Percentiles rank a stretch among this genome's conserved stretches.
Conservation (phyloP, 2,888 invertebrate genomes). For the Colletes collaris region DNA sequence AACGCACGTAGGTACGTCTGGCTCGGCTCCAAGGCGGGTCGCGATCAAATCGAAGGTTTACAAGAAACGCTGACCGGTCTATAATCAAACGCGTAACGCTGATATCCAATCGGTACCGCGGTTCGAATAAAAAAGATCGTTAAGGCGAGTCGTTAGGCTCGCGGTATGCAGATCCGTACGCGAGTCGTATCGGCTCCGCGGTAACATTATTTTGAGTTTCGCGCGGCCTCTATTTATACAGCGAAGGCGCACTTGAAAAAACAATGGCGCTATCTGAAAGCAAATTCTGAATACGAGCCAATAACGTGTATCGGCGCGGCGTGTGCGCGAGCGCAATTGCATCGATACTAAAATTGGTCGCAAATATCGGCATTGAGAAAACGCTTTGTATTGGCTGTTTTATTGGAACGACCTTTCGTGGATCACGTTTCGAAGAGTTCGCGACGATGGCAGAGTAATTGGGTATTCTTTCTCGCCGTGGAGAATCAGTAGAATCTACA, state of each 20-base stretch:
- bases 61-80: constrained; percentile 37
- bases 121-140: constrained; percentile 31
- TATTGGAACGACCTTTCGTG: constrained; percentile 7
- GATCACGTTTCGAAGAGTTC: not conserved
- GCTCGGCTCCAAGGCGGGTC: constrained; percentile 57
- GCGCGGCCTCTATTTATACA: constrained; percentile 58
- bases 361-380: constrained; percentile 27
- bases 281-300: constrained; percentile 60
- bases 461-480: not conserved
- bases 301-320: constrained; percentile 46
- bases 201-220: constrained; percentile 2
- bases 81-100: constrained; percentile 48
- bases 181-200: constrained; percentile 7
- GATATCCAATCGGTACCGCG: constrained; percentile 39
- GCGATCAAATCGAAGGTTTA: constrained; percentile 57
- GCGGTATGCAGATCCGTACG: constrained; percentile 35
- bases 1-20: constrained; percentile 51
- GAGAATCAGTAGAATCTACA: too few relatives aligned
- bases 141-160: constrained; percentile 26
- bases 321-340: constrained; percentile 30
- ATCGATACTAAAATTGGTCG: constrained; percentile 36
- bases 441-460: constrained; percentile 20
- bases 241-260: constrained; percentile 61
- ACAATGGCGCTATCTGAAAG: constrained; percentile 67
- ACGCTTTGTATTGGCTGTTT: constrained; percentile 16